These are phyloP conservation scores for Microtus pennsylvanicus DNA, from an alignment of 2,113 vertebrate species.

Conservation along the genomic window DNA sequence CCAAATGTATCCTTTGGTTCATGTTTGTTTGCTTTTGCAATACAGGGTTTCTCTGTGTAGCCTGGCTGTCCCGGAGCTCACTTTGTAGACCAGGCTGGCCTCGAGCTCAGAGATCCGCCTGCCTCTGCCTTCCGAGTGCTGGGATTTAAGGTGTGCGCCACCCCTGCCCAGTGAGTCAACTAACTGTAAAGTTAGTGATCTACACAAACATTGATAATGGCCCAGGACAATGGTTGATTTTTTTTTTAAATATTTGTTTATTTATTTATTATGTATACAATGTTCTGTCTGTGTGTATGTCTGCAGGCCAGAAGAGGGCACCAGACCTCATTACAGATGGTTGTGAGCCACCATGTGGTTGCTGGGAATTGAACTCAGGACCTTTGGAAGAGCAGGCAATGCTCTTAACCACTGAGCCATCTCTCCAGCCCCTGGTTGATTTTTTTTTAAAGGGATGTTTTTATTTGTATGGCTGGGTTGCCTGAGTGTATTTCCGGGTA, in stretches of 20 bases:
- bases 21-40: neutral
- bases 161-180: neutral
- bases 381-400: too few species aligned
- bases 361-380: too few species aligned
- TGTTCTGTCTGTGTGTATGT: too few species aligned
- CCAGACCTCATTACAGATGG: too few species aligned
- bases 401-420: too few species aligned
- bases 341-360: too few species aligned
- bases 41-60: neutral
- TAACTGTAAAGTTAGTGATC: neutral
- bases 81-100: neutral
- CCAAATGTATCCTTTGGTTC: neutral
- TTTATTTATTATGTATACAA: too few species aligned
- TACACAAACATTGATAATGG: neutral
- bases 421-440: too few species aligned
- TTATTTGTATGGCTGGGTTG: neutral
- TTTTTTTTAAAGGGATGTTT: neutral
- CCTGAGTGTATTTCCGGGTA: neutral
- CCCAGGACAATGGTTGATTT: neutral
- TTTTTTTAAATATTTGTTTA: slow-evolving; percentile 15
- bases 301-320: too few species aligned
- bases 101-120: neutral
- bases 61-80: neutral
- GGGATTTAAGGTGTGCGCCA: neutral
- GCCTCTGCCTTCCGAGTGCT: neutral